Evolutionary conservation across 2,888 invertebrate genomes (phyloP).

Genomic region (Drosophila multiciliata): DNA sequence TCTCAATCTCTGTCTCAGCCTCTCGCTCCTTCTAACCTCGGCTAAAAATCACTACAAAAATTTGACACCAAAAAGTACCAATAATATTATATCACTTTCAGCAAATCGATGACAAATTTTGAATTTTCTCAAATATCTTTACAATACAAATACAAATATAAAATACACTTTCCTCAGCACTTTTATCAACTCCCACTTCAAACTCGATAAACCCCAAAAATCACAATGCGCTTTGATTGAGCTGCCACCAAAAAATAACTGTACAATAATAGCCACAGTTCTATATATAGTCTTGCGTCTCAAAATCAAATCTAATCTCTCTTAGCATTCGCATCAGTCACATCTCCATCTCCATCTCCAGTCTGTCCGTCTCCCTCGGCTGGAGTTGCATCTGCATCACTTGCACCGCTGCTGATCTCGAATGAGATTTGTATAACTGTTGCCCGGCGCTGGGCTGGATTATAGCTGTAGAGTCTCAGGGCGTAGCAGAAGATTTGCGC

Average conservation of each 20-base stretch:
- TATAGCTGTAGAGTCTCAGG: conserved; percentile 81
- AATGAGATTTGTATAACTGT: conserved; percentile 82
- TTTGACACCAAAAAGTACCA: conserved; percentile 69
- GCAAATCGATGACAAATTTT: conserved; percentile 73
- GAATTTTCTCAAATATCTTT: conserved; percentile 66
- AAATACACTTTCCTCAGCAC: conserved; percentile 54
- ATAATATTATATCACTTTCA: conserved; percentile 74
- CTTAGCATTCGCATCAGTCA: conserved; percentile 61
- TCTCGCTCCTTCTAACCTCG: neutral
- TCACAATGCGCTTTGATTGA: conserved; percentile 85
- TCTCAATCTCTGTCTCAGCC: neutral
- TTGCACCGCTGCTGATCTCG: conserved; percentile 63
- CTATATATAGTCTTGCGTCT: conserved; percentile 45
- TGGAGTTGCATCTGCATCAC: conserved; percentile 36
- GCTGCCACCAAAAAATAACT: conserved; percentile 70
- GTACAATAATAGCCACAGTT: conserved; percentile 46
- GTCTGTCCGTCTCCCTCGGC: conserved; percentile 29
- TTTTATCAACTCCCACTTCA: conserved; percentile 31
- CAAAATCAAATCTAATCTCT: conserved; percentile 43
- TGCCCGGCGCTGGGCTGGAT: conserved; percentile 71
- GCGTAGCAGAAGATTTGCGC: conserved; percentile 84
- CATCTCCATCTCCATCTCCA: conserved; percentile 32
- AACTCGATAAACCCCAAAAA: conserved; percentile 58
- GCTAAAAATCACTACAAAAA: conserved; percentile 47
- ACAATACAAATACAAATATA: conserved; percentile 65